These are phyloP conservation scores for Coryphaenoides rupestris DNA, from an alignment of 2,113 vertebrate genomes.

Conservation along the genomic window DNA sequence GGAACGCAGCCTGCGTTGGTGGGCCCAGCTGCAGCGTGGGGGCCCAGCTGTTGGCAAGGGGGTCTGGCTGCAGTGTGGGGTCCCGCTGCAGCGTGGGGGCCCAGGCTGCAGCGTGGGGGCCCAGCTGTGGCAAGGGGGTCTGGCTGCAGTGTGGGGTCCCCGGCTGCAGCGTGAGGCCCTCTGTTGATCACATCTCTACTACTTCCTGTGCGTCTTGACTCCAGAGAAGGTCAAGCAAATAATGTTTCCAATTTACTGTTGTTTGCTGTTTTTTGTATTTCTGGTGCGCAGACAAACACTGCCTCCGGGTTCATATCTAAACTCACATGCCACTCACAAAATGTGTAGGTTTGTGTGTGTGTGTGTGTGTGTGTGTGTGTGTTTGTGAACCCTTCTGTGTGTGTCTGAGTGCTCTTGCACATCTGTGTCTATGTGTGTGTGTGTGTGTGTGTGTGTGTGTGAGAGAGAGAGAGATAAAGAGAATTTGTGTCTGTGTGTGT, in stretches of 20 bases:
- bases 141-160: too few relatives aligned
- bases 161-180: too few relatives aligned
- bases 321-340: constrained; percentile 37
- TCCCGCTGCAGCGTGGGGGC: too few relatives aligned
- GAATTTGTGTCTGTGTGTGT: not conserved
- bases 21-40: constrained; percentile 1
- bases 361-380: constrained; percentile 1
- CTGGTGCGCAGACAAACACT: constrained; percentile 48
- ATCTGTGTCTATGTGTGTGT: too few relatives aligned
- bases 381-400: too few relatives aligned
- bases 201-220: constrained; percentile 34
- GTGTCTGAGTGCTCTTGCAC: too few relatives aligned
- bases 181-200: constrained; percentile 40
- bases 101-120: too few relatives aligned
- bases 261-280: constrained; percentile 35
- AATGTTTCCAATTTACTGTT: constrained; percentile 39
- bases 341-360: constrained; percentile 12
- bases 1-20: constrained; percentile 17
- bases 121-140: too few relatives aligned
- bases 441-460: too few relatives aligned
- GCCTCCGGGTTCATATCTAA: constrained; percentile 33
- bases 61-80: too few relatives aligned
- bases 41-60: too few relatives aligned
- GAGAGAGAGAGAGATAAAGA: too few relatives aligned
- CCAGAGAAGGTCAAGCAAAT: constrained; percentile 26